These are phyloP conservation scores for Leucophora obtusa DNA, from an alignment of 2,888 invertebrate species.

Conservation along the genomic window DNA sequence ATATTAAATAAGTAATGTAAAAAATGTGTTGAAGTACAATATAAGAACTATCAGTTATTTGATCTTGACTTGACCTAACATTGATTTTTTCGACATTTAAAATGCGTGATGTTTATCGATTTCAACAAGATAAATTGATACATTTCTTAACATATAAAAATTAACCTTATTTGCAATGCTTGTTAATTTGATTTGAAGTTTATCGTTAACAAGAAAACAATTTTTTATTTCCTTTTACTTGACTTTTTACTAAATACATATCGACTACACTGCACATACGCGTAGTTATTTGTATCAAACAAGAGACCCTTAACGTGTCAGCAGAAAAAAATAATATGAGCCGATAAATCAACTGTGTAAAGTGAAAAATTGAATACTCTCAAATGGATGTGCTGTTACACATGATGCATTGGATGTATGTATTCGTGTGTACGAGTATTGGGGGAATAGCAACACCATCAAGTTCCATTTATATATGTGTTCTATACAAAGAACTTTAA, in stretches of 20 bases:
- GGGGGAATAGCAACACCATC: not conserved
- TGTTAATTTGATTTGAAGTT: constrained; percentile 70
- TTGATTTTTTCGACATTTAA: constrained; percentile 19
- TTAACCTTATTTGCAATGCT: constrained; percentile 77
- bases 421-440: not conserved
- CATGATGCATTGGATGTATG: constrained; percentile 31
- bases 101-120: not conserved
- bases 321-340: constrained; percentile 40
- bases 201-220: constrained; percentile 65
- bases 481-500: not conserved
- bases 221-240: constrained; percentile 59
- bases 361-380: constrained; percentile 59
- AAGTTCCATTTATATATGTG: not conserved
- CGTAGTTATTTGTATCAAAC: not conserved
- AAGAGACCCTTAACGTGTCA: constrained; percentile 47
- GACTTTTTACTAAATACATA: constrained; percentile 16
- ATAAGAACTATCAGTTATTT: not conserved
- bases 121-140: constrained; percentile 55
- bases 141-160: constrained; percentile 69
- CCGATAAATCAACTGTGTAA: constrained; percentile 61
- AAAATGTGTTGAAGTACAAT: no score
- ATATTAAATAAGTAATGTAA: no score
- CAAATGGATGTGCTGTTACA: constrained; percentile 46
- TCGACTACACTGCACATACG: not conserved
- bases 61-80: not conserved